Percentiles rank a stretch among this genome's conserved stretches.
phyloP scores from a whole-genome alignment of 2,113 vertebrate species.

The Pogonocichla stellata region DNA sequence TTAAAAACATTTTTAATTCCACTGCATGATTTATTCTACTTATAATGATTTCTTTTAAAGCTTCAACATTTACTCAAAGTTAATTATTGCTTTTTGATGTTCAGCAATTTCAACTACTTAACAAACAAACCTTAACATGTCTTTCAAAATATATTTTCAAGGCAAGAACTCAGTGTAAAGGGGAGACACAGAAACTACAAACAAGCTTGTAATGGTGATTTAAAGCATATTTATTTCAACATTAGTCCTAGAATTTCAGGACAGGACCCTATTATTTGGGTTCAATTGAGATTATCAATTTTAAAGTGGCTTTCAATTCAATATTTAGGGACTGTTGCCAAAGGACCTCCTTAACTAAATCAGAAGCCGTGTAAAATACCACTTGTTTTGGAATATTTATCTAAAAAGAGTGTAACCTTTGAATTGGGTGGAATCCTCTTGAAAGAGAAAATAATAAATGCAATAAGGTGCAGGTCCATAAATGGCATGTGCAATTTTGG shows the following conservation, averaged over 20 bases:
- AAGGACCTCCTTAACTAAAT: background rate
- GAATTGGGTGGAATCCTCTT: background rate
- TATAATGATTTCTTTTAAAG: background rate
- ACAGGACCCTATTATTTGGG: background rate
- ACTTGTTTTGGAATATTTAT: slow-evolving; percentile 3
- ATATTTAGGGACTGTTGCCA: background rate
- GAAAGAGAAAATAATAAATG: background rate
- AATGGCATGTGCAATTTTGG: background rate
- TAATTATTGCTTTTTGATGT: background rate
- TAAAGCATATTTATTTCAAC: background rate
- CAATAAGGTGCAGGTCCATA: background rate
- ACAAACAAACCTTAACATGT: background rate
- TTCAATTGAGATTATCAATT: background rate
- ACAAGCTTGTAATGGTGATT: background rate
- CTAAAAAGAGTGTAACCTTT: background rate
- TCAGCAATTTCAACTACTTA: background rate
- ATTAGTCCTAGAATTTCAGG: background rate
- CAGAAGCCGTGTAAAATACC: background rate
- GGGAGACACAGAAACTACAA: background rate
- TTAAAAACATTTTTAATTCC: background rate
- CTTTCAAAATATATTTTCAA: background rate
- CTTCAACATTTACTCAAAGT: background rate
- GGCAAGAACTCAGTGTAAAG: background rate
- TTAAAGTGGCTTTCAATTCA: slow-evolving; percentile 2
- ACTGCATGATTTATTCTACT: background rate